Evolutionary conservation across 2,113 vertebrate species (phyloP).

Genomic region (Strix aluco): DNA sequence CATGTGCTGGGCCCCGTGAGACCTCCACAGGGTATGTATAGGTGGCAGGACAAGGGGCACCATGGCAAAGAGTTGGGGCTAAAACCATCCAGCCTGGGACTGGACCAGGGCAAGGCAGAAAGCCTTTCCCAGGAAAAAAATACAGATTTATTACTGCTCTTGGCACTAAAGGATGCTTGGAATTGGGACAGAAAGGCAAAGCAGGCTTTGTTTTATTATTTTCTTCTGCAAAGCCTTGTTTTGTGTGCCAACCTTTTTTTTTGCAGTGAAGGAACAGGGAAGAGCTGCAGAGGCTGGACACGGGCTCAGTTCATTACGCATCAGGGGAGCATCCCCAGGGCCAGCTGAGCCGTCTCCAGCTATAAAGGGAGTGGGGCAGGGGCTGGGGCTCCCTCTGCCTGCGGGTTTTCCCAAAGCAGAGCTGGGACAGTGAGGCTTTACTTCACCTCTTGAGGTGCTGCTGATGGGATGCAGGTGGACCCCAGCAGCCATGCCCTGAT

Average conservation of each 20-base stretch:
- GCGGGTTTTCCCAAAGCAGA: background rate
- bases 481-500: fast-evolving
- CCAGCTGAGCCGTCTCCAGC: background rate
- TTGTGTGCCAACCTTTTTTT: background rate
- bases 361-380: background rate
- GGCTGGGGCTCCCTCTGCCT: background rate
- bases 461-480: fast-evolving
- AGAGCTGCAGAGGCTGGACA: background rate
- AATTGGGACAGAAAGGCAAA: background rate
- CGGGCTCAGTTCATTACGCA: background rate
- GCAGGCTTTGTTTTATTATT: background rate
- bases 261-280: no score
- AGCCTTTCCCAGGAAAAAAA: background rate
- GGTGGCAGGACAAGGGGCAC: background rate
- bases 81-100: fast-evolving
- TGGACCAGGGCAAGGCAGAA: background rate
- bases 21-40: fast-evolving
- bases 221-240: background rate
- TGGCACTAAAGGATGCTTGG: background rate
- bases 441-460: background rate
- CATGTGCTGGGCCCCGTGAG: fast-evolving
- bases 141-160: background rate
- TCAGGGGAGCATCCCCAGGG: background rate
- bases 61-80: background rate
- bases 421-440: fast-evolving